Evolutionary conservation across 1,140 invertebrate genomes (phyloP).

Genomic region (Papilio machaon): DNA sequence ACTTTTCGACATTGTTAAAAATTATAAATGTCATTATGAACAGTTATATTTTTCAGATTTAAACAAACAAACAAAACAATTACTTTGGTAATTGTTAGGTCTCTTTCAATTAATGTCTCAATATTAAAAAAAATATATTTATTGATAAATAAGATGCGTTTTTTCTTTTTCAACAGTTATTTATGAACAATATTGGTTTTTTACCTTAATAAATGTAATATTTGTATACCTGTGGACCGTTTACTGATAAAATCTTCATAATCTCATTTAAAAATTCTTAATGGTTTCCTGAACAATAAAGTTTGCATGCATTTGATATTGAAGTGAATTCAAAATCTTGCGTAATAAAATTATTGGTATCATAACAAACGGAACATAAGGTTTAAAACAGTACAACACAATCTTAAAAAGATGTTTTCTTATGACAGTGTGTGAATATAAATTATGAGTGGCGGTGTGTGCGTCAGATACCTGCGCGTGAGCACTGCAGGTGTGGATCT

Average conservation of each 20-base stretch:
- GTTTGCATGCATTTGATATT: background rate
- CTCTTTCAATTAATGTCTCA: too few species aligned
- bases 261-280: constrained; percentile 10
- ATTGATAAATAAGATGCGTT: background rate
- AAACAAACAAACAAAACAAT: background rate
- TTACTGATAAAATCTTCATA: constrained; percentile 19
- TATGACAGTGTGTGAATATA: constrained; percentile 23
- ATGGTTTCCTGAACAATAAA: constrained; percentile 28
- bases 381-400: constrained; percentile 12
- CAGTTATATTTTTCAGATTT: background rate
- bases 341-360: constrained; percentile 18
- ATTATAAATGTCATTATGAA: background rate
- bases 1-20: background rate
- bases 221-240: background rate
- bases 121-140: too few species aligned
- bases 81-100: background rate
- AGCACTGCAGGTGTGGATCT: constrained; percentile 56
- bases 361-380: constrained; percentile 18
- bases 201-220: background rate
- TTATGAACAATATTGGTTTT: background rate
- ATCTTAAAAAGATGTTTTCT: background rate
- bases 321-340: constrained; percentile 21
- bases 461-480: constrained; percentile 58
- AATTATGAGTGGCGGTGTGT: constrained; percentile 45
- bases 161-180: background rate